Evolutionary conservation across 2,888 invertebrate genomes (phyloP).

Genomic region (Ophion costatus): DNA sequence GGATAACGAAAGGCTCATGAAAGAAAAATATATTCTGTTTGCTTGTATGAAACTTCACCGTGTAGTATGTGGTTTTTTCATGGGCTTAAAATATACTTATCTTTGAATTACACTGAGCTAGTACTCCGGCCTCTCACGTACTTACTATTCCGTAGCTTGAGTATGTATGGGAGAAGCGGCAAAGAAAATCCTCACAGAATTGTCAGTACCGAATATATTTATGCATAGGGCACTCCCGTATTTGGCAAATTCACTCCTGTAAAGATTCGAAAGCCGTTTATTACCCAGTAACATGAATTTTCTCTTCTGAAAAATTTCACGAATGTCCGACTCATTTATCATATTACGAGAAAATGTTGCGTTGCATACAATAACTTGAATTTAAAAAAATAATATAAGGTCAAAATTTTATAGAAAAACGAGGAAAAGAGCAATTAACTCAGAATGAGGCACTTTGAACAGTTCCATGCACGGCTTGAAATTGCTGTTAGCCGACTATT

Average conservation of each 20-base stretch:
- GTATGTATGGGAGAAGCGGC: not conserved
- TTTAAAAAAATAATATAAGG: not conserved
- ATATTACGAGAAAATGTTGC: too few species aligned
- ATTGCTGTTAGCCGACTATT: not conserved
- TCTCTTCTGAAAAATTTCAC: too few species aligned
- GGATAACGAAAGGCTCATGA: slow-evolving; percentile 25
- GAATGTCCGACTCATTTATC: too few species aligned
- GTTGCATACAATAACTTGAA: too few species aligned
- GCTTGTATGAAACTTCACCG: not conserved
- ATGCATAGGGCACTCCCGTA: not conserved
- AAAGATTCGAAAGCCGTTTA: too few species aligned
- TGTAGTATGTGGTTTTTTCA: slow-evolving; percentile 2
- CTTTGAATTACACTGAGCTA: slow-evolving; percentile 1
- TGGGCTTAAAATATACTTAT: not conserved
- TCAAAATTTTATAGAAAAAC: not conserved
- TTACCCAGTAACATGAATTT: too few species aligned
- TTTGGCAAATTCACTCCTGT: too few species aligned
- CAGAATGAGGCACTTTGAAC: not conserved
- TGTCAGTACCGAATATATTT: not conserved
- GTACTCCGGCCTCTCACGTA: not conserved
- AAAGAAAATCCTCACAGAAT: not conserved
- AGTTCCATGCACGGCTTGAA: not conserved
- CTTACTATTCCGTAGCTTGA: not conserved
- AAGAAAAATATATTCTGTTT: slow-evolving; percentile 20
- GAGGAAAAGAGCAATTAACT: not conserved